Base-by-base conservation (phyloP, 64 coral and sea anemone species). In the Stichodactyla helianthus region DNA sequence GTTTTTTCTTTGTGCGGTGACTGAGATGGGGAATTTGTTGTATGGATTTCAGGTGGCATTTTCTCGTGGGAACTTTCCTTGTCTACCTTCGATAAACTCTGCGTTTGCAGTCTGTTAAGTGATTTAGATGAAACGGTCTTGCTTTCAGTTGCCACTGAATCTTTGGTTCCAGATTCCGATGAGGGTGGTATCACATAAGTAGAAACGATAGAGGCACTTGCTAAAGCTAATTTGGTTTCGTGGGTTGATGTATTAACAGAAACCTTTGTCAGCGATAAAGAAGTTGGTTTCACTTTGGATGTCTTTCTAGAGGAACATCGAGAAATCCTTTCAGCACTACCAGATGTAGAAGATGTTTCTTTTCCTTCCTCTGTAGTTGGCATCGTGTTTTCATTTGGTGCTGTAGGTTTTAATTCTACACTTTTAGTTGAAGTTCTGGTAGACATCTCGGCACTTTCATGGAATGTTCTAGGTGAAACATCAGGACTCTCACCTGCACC, bases 351-450 rank as follows among this genome's bases (percentile, higher is more conserved):
- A 65, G 19, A 44, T 3, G 35, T 44, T 44, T 44, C 35, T 44
- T 44, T 44, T 44, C 35, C 35, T 44, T 44, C 35, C 4, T 44
- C 35, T 44, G 35, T 44, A 44, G 35, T 44, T 44, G 35, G 35
- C 35, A 44, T 44, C 0, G 2, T 44, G 35, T 44, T 5, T 22
- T 65, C 20, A 7, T 4, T 6, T n/a, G 62, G 8, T 0, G 19
- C 20, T 5, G 0, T 65, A 22, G 20, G 8, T 23, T 51, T 86
- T 56, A 91, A 68, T 86, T 86, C 86, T 17, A 86, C 50, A 52
- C 68, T 55, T 52, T 86, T 83, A 15, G 65, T 57, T 86, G 83
- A 86, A 53, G 71, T 13, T n/a, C 76, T 28, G 44, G 83, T 77
- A 5, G 83, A 54, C 77, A 79, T 17, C 23, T 44, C 6, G 77